Conservation (phyloP, 2,888 invertebrate genomes). For the Troglohyphantes excavatus region DNA sequence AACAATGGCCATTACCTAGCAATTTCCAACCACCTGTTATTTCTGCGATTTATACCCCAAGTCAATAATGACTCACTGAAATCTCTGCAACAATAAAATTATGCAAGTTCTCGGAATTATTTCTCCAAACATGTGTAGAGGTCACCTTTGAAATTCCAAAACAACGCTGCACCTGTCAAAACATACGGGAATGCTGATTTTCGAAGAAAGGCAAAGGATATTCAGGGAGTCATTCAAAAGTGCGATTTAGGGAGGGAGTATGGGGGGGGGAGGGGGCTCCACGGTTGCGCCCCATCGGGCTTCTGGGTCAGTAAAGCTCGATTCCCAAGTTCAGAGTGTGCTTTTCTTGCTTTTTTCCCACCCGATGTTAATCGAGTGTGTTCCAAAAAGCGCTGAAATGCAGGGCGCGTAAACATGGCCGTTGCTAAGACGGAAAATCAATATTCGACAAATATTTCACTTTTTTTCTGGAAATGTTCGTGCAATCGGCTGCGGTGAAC, state of each 20-base stretch:
- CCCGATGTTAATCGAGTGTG: background rate
- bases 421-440: slow-evolving; percentile 17
- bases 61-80: too few species aligned
- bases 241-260: background rate
- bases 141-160: too few species aligned
- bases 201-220: too few species aligned
- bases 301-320: slow-evolving; percentile 20
- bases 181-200: too few species aligned
- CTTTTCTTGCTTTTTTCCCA: background rate
- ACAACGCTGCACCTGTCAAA: too few species aligned
- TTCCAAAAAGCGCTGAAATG: background rate
- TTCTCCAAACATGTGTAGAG: too few species aligned
- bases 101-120: too few species aligned
- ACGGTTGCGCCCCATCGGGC: background rate
- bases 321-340: background rate
- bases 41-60: too few species aligned
- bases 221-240: too few species aligned
- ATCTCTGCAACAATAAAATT: too few species aligned
- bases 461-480: background rate
- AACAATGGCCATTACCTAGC: too few species aligned
- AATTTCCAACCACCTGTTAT: too few species aligned
- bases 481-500: background rate
- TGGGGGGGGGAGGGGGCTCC: background rate
- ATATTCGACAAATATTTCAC: slow-evolving; percentile 25
- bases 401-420: background rate